These are phyloP conservation scores for Drosophila fuyamai DNA, from an alignment of 1,140 invertebrate species.

Conservation along the genomic window DNA sequence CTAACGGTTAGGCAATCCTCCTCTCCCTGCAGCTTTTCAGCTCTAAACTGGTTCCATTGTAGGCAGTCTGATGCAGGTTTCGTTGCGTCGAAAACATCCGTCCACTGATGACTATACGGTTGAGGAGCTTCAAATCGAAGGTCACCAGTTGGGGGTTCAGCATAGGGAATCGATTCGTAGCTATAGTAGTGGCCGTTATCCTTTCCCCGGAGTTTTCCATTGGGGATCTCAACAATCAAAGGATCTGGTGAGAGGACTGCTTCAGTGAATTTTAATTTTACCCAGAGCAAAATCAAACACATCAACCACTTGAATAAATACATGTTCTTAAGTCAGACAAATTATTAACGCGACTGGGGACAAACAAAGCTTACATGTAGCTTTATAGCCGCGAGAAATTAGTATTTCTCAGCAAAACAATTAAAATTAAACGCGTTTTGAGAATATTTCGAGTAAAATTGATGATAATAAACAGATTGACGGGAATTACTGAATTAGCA, in stretches of 20 bases:
- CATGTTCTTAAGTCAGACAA: neutral
- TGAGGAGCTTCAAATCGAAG: conserved; percentile 81
- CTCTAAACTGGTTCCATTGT: conserved; percentile 61
- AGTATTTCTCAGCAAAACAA: too few species aligned
- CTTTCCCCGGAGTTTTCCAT: conserved; percentile 85
- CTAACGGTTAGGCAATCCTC: conserved; percentile 84
- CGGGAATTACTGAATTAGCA: too few species aligned
- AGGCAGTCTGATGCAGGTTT: conserved; percentile 34
- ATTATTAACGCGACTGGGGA: conserved; percentile 2
- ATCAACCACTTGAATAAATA: neutral
- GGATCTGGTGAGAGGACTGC: neutral
- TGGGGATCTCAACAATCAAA: conserved; percentile 13
- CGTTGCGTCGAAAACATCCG: conserved; percentile 48
- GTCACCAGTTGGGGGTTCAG: conserved; percentile 84
- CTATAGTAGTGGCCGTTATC: conserved; percentile 84
- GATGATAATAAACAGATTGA: too few species aligned
- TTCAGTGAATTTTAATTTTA: neutral
- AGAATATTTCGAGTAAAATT: too few species aligned
- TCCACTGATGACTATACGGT: conserved; percentile 38
- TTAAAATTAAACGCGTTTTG: too few species aligned
- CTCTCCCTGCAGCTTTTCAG: conserved; percentile 39
- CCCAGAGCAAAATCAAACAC: conserved; percentile 3
- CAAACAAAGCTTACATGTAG: neutral
- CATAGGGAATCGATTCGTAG: conserved; percentile 85
- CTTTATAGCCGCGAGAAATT: too few species aligned